These are phyloP conservation scores for Siniperca undulata DNA, from an alignment of 2,797 vertebrate species.

Conservation along the genomic window DNA sequence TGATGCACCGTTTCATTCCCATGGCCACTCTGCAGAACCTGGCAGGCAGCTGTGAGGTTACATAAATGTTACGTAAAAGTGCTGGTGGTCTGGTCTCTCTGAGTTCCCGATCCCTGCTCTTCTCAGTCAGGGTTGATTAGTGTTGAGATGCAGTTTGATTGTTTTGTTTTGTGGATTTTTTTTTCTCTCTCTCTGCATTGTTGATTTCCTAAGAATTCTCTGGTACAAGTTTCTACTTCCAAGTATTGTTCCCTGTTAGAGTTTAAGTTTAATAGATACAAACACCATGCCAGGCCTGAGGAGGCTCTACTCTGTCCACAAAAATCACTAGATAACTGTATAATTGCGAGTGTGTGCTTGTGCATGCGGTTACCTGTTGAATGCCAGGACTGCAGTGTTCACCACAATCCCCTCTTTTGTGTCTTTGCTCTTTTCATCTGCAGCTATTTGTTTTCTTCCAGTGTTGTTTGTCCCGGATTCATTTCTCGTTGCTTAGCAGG, in stretches of 20 bases:
- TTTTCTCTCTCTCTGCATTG: slow-evolving; percentile 48
- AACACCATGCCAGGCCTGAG: slow-evolving; percentile 45
- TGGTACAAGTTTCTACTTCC: slow-evolving; percentile 71
- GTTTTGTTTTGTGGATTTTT: slow-evolving; percentile 37
- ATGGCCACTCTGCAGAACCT: slow-evolving; percentile 23
- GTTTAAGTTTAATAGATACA: slow-evolving; percentile 44
- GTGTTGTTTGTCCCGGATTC: slow-evolving; percentile 43
- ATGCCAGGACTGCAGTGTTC: neutral
- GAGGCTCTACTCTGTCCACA: slow-evolving; percentile 40
- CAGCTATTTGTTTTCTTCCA: slow-evolving; percentile 46
- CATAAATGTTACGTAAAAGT: slow-evolving; percentile 54
- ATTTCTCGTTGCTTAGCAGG: slow-evolving; percentile 26
- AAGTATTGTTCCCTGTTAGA: slow-evolving; percentile 76
- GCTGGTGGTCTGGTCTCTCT: slow-evolving; percentile 10
- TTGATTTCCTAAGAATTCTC: slow-evolving; percentile 64
- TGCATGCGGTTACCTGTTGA: slow-evolving; percentile 29
- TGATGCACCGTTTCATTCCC: slow-evolving; percentile 30
- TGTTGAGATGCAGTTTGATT: slow-evolving; percentile 49
- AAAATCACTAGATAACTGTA: slow-evolving; percentile 23
- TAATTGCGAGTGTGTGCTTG: slow-evolving; percentile 13
- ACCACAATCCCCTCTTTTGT: slow-evolving; percentile 42
- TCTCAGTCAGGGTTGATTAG: slow-evolving; percentile 50
- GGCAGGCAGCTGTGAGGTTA: slow-evolving; percentile 52
- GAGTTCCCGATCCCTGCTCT: slow-evolving; percentile 22
- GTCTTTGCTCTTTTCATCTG: slow-evolving; percentile 20